Evolutionary conservation across 2,888 invertebrate genomes (phyloP).

Genomic region (Eumacrocentrus americanus): DNA sequence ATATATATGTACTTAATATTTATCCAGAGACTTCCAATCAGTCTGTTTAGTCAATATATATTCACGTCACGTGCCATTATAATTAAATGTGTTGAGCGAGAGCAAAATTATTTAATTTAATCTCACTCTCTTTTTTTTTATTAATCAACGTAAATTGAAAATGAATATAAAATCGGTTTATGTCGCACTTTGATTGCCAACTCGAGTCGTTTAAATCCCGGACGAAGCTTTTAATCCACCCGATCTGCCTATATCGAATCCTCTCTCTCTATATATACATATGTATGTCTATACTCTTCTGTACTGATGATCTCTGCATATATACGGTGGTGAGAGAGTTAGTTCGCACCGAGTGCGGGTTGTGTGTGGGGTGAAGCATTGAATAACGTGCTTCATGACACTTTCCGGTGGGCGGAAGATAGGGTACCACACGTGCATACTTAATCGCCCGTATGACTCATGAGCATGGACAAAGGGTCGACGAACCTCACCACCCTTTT

Average conservation of each 20-base stretch:
- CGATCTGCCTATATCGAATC: slow-evolving; percentile 12
- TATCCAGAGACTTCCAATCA: too few species aligned
- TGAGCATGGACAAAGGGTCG: slow-evolving; percentile 42
- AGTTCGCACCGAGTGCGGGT: slow-evolving; percentile 5
- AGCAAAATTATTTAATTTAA: too few species aligned
- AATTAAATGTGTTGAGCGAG: too few species aligned
- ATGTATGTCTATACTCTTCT: neutral
- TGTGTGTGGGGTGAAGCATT: slow-evolving; percentile 26
- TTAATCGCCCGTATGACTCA: slow-evolving; percentile 47
- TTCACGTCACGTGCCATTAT: too few species aligned
- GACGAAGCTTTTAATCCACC: slow-evolving; percentile 21
- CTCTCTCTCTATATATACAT: too few species aligned
- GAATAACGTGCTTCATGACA: slow-evolving; percentile 47
- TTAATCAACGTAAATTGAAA: too few species aligned
- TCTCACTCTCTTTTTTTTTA: too few species aligned
- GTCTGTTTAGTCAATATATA: too few species aligned
- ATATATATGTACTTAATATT: too few species aligned
- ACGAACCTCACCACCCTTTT: slow-evolving; percentile 40
- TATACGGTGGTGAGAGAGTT: neutral
- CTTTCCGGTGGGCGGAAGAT: slow-evolving; percentile 51
- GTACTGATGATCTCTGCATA: neutral
- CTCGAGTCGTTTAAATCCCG: slow-evolving; percentile 12
- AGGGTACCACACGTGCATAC: slow-evolving; percentile 47
- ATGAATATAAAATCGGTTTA: too few species aligned
- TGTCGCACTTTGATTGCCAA: too few species aligned